These are phyloP conservation scores for Eugnorisma glareosa DNA, from an alignment of 2,888 invertebrate species.

Conservation along the genomic window DNA sequence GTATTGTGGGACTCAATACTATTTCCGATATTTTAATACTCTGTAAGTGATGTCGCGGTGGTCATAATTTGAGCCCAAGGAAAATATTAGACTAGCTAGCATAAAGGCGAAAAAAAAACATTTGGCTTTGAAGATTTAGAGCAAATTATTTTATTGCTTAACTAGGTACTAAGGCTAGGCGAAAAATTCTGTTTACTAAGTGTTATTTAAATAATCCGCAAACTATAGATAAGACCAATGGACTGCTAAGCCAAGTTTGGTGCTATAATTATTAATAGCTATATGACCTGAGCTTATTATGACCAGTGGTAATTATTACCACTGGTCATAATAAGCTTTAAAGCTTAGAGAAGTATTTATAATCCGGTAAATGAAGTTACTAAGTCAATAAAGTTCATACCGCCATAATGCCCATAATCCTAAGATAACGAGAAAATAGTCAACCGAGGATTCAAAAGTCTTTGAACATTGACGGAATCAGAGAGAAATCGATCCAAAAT, in stretches of 20 bases:
- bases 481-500: neutral
- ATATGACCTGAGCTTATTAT: no score
- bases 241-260: neutral
- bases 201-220: neutral
- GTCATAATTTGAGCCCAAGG: neutral
- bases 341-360: neutral
- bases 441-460: neutral
- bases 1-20: slow-evolving; percentile 39
- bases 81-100: neutral
- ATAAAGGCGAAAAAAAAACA: no score
- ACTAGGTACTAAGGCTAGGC: neutral
- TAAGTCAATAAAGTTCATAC: neutral
- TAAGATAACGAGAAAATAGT: slow-evolving; percentile 3
- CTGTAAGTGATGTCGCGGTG: slow-evolving; percentile 6
- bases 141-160: slow-evolving; percentile 9
- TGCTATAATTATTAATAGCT: no score
- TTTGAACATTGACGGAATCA: neutral
- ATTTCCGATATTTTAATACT: slow-evolving; percentile 46
- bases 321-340: no score
- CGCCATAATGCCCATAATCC: slow-evolving; percentile 13
- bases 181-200: neutral
- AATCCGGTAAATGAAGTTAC: neutral
- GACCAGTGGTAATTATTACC: no score
- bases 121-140: neutral
- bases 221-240: neutral